Base-by-base conservation (phyloP, 2,888 invertebrate genomes). In the Drosophila stalkeri region DNA sequence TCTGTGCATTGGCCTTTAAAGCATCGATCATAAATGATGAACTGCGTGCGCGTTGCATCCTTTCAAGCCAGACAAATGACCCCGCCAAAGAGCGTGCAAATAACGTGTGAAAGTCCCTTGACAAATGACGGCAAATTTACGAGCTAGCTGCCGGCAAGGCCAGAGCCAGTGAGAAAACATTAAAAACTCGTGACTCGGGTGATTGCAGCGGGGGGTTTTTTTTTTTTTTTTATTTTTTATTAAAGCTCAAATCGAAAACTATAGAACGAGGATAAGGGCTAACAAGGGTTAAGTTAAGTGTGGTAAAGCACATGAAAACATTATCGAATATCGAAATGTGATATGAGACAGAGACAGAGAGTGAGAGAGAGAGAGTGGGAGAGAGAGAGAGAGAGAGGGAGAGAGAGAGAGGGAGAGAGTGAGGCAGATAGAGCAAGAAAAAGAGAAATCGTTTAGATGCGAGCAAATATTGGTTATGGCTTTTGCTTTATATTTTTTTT, bases 1-100 rank as follows among this genome's bases (percentile, higher is more conserved):
- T 20, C 51, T 59, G 35, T n/a, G 18, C 23, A 41, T 49, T 33
- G 16, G 14, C 7, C 44, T 44, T 39, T 70, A 57, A 61, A 64
- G 47, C 88, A 86, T 89, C 84, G 86, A 90, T 90, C 86, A 89
- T 81, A 76, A 80, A 80, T 85, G 80, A 85, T 80, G 64, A 72
- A 89, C 69, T 81, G 83, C 33, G 33, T 39, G 51, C 39, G 37
- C 43, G 62, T 35, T n/a, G 49, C 43, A 72, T 72, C 67, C 54
- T 1, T 64, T 49, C 66, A 64, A 83, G 68, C 71, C 84, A 90
- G 89, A 90, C 86, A 90, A 89, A 86, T 86, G 86, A 67, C 60
- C 66, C 46, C 66, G 35, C 49, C 49, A 55, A 63, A 73, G 51
- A 68, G 82, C 63, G 74, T 70, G 71, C 86, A 68, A 59, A 79